Evolutionary conservation across 1,140 invertebrate genomes (phyloP).

Genomic region (Aphaenogaster ashmeadi): DNA sequence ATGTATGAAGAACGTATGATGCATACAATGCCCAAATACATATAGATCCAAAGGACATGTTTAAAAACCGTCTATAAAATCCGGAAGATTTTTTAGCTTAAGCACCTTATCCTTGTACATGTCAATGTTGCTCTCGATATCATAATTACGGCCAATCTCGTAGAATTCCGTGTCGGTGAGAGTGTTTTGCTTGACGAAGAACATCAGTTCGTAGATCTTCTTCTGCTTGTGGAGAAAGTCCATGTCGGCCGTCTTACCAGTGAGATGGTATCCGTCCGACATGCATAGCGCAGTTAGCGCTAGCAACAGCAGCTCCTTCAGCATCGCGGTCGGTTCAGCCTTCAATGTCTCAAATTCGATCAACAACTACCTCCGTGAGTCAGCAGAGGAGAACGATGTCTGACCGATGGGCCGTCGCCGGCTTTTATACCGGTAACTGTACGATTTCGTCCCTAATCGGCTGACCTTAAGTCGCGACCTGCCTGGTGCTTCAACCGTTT

Average conservation of each 20-base stretch:
- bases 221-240: constrained; percentile 88
- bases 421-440: constrained; percentile 62
- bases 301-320: constrained; percentile 63
- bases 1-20: background rate
- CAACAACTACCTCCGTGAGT: background rate
- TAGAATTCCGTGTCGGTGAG: constrained; percentile 85
- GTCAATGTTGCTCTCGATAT: constrained; percentile 87
- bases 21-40: background rate
- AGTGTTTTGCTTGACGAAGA: constrained; percentile 88
- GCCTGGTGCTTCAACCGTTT: background rate
- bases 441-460: constrained; percentile 48
- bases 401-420: background rate
- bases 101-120: constrained; percentile 84
- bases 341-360: background rate
- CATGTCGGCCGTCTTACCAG: constrained; percentile 72
- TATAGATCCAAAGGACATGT: background rate
- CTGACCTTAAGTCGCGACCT: constrained; percentile 41
- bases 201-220: constrained; percentile 89
- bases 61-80: background rate
- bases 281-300: constrained; percentile 61
- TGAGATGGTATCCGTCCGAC: background rate
- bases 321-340: constrained; percentile 33
- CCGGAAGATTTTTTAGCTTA: background rate
- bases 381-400: constrained; percentile 41
- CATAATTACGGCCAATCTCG: constrained; percentile 87